Percentiles rank a stretch among this genome's conserved stretches.
Conservation (phyloP, 2,888 invertebrate species). For the Patella depressa region DNA sequence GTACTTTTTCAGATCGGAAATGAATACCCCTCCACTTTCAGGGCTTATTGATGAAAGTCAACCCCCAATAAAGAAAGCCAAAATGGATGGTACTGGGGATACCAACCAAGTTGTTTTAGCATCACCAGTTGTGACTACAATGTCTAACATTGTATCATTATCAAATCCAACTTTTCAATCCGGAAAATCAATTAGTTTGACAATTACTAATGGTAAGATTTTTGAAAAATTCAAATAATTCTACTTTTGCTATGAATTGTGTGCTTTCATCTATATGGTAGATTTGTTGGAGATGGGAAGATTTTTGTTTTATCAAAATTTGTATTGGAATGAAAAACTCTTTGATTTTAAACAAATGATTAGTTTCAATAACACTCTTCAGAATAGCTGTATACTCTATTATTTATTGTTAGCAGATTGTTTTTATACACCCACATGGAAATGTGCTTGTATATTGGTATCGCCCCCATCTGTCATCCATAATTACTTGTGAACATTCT, state of each 20-base stretch:
- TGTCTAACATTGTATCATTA: slow-evolving; percentile 12
- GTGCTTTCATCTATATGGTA: background rate
- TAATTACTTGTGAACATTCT: too few species aligned
- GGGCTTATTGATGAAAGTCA: slow-evolving; percentile 12
- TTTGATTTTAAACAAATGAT: background rate
- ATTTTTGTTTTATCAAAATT: background rate
- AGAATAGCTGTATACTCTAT: too few species aligned
- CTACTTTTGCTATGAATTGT: background rate
- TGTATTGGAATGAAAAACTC: background rate
- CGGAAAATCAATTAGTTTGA: slow-evolving; percentile 42
- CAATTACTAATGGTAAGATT: slow-evolving; percentile 48
- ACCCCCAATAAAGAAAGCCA: slow-evolving; percentile 32
- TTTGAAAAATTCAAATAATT: background rate
- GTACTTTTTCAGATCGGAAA: background rate
- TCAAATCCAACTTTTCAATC: slow-evolving; percentile 25
- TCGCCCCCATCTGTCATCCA: too few species aligned
- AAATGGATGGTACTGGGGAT: slow-evolving; percentile 18
- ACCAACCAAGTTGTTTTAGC: background rate
- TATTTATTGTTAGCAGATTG: too few species aligned
- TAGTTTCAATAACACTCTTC: too few species aligned
- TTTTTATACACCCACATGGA: too few species aligned
- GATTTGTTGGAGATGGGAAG: background rate
- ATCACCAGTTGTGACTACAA: background rate
- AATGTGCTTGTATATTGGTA: too few species aligned
- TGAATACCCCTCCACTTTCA: slow-evolving; percentile 7